A percentile compares a stretch with the other conserved stretches of the same genome.
Evolutionary conservation across 2,113 vertebrate genomes (phyloP).

Genomic region (Aviceda subcristata): DNA sequence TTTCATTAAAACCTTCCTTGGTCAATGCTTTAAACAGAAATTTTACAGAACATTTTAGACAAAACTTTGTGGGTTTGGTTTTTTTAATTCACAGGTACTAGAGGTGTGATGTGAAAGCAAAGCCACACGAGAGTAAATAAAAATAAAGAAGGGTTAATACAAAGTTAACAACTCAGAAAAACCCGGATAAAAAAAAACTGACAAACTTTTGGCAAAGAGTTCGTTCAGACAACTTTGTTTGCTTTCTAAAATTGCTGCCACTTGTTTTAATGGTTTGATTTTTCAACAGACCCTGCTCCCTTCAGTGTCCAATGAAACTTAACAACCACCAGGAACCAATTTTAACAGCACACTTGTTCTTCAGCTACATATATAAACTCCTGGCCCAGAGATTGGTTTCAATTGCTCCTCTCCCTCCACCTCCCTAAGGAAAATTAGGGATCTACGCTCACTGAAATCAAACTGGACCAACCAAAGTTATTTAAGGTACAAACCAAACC

Average conservation of each 20-base stretch:
- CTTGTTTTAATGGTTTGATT: not conserved
- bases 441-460: not conserved
- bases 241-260: not conserved
- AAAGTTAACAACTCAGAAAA: not conserved
- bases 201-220: not conserved
- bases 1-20: not conserved
- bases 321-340: not conserved
- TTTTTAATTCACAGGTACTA: not conserved
- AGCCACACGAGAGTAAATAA: not conserved
- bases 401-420: not conserved
- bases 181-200: not conserved
- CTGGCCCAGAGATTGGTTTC: not conserved
- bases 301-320: not conserved
- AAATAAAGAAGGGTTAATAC: not conserved
- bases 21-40: not conserved
- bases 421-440: not conserved
- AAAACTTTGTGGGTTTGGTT: not conserved
- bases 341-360: not conserved
- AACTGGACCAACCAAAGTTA: not conserved
- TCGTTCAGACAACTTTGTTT: not conserved
- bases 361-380: not conserved
- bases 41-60: not conserved
- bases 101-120: not conserved
- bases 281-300: not conserved
- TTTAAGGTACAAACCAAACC: not conserved